phyloP scores from a whole-genome alignment of 1,140 invertebrate species.

The Orchesella cincta region DNA sequence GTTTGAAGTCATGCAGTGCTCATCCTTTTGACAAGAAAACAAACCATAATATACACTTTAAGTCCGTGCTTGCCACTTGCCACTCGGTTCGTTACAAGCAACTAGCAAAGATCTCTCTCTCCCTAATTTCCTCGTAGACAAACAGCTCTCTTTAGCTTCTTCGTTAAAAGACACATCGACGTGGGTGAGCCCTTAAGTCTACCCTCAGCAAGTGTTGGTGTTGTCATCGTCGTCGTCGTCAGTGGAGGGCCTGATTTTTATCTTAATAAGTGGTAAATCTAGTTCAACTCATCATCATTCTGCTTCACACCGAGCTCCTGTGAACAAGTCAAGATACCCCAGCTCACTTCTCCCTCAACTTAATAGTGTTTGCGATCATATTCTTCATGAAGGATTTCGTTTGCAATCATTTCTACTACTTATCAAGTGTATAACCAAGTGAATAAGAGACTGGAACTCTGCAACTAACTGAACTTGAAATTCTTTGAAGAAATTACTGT shows the following conservation, averaged over 20 bases:
- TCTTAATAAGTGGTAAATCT: conserved; percentile 21
- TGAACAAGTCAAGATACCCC: background rate
- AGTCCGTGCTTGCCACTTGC: conserved; percentile 2
- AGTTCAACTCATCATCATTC: conserved; percentile 1
- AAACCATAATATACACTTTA: conserved; percentile 13
- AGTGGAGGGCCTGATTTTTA: conserved; percentile 21
- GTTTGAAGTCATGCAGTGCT: too few species aligned
- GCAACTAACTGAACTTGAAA: too few species aligned
- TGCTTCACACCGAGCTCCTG: background rate
- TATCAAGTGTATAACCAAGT: too few species aligned
- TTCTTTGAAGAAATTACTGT: too few species aligned
- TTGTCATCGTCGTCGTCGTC: background rate
- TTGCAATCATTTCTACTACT: too few species aligned
- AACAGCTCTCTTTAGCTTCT: background rate
- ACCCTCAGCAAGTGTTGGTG: background rate
- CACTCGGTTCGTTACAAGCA: background rate
- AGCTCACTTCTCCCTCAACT: background rate
- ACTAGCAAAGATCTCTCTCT: conserved; percentile 10
- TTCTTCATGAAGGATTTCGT: too few species aligned
- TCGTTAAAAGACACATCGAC: background rate
- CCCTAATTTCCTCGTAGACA: background rate
- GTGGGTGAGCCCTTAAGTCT: conserved; percentile 29
- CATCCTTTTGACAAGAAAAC: conserved; percentile 14
- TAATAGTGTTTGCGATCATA: too few species aligned
- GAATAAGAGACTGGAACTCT: too few species aligned